Evolutionary conservation across 2,113 vertebrate genomes (phyloP), one percentile per base, ranked within the genome.

Genomic region (Myrmophylax atrothorax): DNA sequence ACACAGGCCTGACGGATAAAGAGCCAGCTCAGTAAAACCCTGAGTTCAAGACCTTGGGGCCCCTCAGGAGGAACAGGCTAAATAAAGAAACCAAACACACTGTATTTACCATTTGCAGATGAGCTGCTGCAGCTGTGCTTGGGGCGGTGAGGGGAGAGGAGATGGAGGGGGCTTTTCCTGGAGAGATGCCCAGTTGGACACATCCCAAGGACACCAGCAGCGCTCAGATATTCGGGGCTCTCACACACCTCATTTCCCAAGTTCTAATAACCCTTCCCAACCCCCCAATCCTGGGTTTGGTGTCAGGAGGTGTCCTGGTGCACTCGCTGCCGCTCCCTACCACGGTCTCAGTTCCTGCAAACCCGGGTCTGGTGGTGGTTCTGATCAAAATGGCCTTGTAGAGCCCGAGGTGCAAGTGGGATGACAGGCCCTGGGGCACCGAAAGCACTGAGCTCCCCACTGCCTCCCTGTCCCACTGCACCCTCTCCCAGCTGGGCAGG

Each of bases 201-300:
- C 72, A 59, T 33, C 64, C 58, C n/a, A 26, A 0, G 1, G 1
- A 4, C 1, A 2, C 18, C 6, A 46, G n/a, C 64, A 9, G 38
- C 10, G 64, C 37, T 76, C 1, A 0, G 25, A 35, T 59, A 37
- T 7, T 58, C 1, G 1, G 44, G 25, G 18, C 2, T 28, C 56
- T 66, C 40, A 11, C 29, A 23, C 10, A 12, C 12, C n/a, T 69
- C 1, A 38, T 31, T 63, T 59, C 44, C 44, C 29, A 56, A 29
- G 38, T 33, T 38, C 25, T 63, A n/a, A 6, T 58, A 31, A 31
- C 38, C 22, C 16, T 35, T 16, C 33, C n/a, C 5, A n/a, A n/a
- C 13, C 18, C 18, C 28, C 15, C 19, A 6, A 5, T 7, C 44
- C 35, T 5, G 53, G 13, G 7, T 59, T 23, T 53, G 28, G 26